A percentile compares a stretch with the other conserved stretches of the same genome.
These are phyloP conservation scores for Tethea ocularis DNA, from an alignment of 2,888 invertebrate genomes.

Conservation along the genomic window DNA sequence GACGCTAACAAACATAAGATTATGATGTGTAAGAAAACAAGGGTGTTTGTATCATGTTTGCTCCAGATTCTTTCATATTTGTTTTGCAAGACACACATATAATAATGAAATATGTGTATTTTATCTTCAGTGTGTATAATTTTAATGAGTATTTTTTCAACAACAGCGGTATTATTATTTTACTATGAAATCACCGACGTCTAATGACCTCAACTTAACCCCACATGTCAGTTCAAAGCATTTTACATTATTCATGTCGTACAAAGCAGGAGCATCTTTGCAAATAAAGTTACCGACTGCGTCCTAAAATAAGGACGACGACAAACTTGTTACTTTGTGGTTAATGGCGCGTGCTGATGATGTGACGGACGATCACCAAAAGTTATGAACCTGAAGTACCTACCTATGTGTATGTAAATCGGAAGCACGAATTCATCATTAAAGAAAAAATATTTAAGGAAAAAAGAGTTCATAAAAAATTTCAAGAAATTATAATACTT, in stretches of 20 bases:
- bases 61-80: constrained; percentile 47
- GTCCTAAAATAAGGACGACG: constrained; percentile 18
- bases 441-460: neutral
- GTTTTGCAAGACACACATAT: constrained; percentile 45
- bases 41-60: constrained; percentile 66
- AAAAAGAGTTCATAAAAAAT: neutral
- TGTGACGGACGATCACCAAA: neutral
- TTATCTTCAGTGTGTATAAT: neutral
- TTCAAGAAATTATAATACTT: too few relatives aligned
- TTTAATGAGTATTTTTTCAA: neutral
- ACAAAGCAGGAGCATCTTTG: constrained; percentile 12
- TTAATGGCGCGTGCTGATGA: constrained; percentile 42
- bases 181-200: neutral
- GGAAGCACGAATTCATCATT: too few relatives aligned
- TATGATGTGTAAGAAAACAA: constrained; percentile 72
- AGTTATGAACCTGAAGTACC: constrained; percentile 10
- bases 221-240: neutral
- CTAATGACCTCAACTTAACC: neutral
- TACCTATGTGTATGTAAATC: neutral
- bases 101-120: constrained; percentile 29
- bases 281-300: constrained; percentile 16
- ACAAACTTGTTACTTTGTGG: constrained; percentile 27
- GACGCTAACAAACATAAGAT: constrained; percentile 60
- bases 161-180: neutral
- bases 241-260: neutral